Evolutionary conservation across 2,797 vertebrate species (phyloP).

Genomic region (Rhinophrynus dorsalis): DNA sequence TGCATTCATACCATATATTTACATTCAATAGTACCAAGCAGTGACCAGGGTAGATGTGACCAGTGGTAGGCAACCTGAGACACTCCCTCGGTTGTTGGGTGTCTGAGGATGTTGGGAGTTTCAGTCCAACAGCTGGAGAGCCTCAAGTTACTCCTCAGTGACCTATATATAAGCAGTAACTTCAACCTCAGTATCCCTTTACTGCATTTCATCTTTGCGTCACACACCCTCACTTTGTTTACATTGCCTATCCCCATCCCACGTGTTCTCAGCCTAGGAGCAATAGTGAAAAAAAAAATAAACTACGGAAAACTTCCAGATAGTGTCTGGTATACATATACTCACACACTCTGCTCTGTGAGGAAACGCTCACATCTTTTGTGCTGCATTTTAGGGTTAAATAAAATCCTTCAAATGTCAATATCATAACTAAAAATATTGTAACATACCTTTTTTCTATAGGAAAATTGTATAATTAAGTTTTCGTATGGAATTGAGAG

Average conservation of each 20-base stretch:
- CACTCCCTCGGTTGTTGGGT: too few species aligned
- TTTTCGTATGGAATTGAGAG: constrained; percentile 50
- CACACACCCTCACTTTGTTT: background rate
- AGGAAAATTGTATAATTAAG: constrained; percentile 47
- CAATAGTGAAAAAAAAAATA: constrained; percentile 30
- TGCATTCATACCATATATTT: background rate
- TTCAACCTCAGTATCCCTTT: constrained; percentile 2
- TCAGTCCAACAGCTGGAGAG: too few species aligned
- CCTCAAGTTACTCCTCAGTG: background rate
- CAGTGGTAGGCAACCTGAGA: too few species aligned
- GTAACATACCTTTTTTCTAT: constrained; percentile 55
- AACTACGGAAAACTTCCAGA: constrained; percentile 34
- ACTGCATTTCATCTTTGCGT: background rate
- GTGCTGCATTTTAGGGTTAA: constrained; percentile 46
- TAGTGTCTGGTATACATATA: constrained; percentile 31
- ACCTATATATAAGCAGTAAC: constrained; percentile 1
- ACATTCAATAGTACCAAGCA: background rate
- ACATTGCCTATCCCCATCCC: constrained; percentile 16
- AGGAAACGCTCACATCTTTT: constrained; percentile 23
- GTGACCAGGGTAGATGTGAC: constrained; percentile 5
- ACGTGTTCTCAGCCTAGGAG: constrained; percentile 31
- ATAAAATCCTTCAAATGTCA: constrained; percentile 11
- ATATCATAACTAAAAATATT: constrained; percentile 49
- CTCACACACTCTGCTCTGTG: constrained; percentile 36
- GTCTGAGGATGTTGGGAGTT: too few species aligned